Conservation (phyloP, 1,140 invertebrate genomes). For the Nautilus pompilius region DNA sequence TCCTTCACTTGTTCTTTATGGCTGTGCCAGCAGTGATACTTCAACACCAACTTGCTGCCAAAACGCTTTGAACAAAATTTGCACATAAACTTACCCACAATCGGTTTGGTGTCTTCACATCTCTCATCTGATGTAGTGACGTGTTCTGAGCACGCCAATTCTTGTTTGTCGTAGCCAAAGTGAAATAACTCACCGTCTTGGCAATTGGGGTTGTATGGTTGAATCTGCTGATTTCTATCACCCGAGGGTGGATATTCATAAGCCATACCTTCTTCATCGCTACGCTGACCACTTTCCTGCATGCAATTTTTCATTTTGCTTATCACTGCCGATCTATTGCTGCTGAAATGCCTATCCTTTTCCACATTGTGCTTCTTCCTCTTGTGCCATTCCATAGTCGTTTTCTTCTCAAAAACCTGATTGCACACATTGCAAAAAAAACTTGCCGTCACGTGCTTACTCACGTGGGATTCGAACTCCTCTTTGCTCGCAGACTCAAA, state of each 20-base stretch:
- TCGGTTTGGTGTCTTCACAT: slow-evolving; percentile 3
- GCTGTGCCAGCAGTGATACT: slow-evolving; percentile 10
- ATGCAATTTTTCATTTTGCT: no score
- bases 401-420: neutral
- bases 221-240: no score
- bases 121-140: neutral
- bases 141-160: neutral
- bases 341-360: neutral
- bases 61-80: slow-evolving; percentile 18
- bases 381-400: neutral
- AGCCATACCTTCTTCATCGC: no score
- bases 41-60: slow-evolving; percentile 17
- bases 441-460: neutral
- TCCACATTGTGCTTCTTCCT: neutral
- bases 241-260: no score
- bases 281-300: no score
- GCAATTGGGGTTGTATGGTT: neutral
- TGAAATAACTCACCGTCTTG: no score
- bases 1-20: no score
- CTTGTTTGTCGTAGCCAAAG: neutral
- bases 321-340: neutral
- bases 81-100: slow-evolving; percentile 7
- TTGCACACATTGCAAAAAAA: neutral
- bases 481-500: neutral
- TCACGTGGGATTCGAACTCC: neutral